Evolutionary conservation across 2,888 invertebrate species (phyloP).

Genomic region (Epirrita christyi): DNA sequence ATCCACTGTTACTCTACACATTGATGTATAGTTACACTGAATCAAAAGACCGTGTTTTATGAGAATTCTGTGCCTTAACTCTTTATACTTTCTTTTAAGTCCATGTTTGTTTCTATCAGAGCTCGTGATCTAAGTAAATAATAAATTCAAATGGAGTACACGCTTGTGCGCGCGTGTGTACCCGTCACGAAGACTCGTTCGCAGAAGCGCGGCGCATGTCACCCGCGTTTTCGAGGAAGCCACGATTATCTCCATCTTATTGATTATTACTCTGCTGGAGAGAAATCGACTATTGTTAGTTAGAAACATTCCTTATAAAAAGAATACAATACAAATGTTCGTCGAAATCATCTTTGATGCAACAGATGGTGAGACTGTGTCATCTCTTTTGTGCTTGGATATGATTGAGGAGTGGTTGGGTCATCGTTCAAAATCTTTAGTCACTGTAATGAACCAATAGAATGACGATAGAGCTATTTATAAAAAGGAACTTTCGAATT

Average conservation of each 20-base stretch:
- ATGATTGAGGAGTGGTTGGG: no score
- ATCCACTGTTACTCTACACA: no score
- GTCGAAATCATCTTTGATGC: constrained; percentile 10
- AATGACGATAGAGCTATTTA: no score
- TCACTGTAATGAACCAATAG: no score
- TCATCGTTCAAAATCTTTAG: no score
- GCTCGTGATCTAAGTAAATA: constrained; percentile 2
- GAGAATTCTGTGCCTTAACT: no score
- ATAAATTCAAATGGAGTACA: constrained; percentile 17
- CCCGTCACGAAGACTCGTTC: constrained; percentile 56
- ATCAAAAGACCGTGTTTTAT: no score
- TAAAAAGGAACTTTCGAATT: no score
- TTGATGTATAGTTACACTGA: no score
- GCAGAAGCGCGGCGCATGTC: constrained; percentile 68
- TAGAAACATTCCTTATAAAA: background rate
- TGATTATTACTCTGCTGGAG: constrained; percentile 51
- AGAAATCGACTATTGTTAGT: constrained; percentile 40
- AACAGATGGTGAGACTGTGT: constrained; percentile 12
- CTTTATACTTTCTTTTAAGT: no score
- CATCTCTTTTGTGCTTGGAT: background rate
- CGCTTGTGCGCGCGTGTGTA: constrained; percentile 44
- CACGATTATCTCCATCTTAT: constrained; percentile 63
- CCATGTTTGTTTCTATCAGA: no score
- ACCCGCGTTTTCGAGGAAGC: constrained; percentile 68
- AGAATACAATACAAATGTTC: constrained; percentile 16